Evolutionary conservation across 1,140 invertebrate species (phyloP).

Genomic region (Aphidius ervi): DNA sequence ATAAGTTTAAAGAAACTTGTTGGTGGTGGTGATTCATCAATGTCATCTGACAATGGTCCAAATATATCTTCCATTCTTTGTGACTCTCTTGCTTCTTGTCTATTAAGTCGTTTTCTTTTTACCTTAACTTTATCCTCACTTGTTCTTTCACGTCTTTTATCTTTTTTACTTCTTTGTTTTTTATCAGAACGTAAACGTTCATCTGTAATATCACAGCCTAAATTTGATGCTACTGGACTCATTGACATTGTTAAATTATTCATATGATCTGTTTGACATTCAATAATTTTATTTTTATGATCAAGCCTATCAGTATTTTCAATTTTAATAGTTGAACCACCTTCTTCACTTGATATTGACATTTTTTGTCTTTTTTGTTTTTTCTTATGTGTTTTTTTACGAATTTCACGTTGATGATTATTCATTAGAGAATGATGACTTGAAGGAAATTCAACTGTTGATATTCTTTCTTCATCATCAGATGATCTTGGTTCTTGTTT

Average conservation of each 20-base stretch:
- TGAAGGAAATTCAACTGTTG: constrained; percentile 33
- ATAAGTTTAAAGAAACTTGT: constrained; percentile 42
- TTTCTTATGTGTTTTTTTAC: constrained; percentile 76
- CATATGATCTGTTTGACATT: constrained; percentile 29
- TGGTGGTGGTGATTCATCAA: constrained; percentile 36
- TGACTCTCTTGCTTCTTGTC: constrained; percentile 48
- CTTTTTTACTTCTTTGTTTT: constrained; percentile 65
- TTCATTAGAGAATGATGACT: constrained; percentile 39
- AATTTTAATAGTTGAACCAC: constrained; percentile 38
- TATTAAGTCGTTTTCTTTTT: constrained; percentile 54
- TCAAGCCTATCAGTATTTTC: constrained; percentile 38
- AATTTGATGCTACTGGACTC: constrained; percentile 23
- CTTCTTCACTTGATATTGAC: constrained; percentile 60
- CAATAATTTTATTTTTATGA: constrained; percentile 42
- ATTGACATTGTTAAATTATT: constrained; percentile 42
- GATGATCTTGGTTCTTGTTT: constrained; percentile 51
- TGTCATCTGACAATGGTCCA: constrained; percentile 76
- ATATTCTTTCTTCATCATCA: constrained; percentile 46
- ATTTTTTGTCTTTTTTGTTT: constrained; percentile 75
- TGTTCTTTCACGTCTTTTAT: constrained; percentile 66
- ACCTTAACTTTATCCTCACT: constrained; percentile 61
- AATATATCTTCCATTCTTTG: constrained; percentile 84
- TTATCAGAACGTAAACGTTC: constrained; percentile 51
- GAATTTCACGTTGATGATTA: constrained; percentile 49
- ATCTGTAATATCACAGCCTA: constrained; percentile 53